Evolutionary conservation across 2,888 invertebrate genomes (phyloP).

Genomic region (Osmoderma eremita): DNA sequence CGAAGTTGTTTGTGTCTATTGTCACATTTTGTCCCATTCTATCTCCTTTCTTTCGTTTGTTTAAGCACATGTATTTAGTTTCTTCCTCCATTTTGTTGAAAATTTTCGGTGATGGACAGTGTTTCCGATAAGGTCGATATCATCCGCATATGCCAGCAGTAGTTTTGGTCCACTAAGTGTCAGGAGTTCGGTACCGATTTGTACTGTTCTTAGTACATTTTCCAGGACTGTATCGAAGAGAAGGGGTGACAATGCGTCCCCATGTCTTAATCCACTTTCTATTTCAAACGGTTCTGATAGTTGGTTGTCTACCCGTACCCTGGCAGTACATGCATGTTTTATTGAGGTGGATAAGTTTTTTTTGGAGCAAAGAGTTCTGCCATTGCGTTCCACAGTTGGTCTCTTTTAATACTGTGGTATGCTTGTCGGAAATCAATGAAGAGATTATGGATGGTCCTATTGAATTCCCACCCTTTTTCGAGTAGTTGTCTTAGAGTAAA

Average conservation of each 20-base stretch:
- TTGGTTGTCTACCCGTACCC: background rate
- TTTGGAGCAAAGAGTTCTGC: background rate
- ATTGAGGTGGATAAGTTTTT: background rate
- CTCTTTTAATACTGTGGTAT: background rate
- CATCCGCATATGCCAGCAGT: background rate
- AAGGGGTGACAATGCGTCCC: background rate
- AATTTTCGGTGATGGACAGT: no score
- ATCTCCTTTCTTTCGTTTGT: no score
- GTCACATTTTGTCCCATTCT: constrained; percentile 3
- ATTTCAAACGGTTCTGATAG: background rate
- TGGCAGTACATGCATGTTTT: background rate
- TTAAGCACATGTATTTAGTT: background rate
- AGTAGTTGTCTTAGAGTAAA: background rate
- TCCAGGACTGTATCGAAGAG: background rate
- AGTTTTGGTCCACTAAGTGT: no score
- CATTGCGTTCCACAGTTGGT: background rate
- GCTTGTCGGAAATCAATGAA: no score
- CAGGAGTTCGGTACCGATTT: background rate
- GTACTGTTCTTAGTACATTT: background rate
- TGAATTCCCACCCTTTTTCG: background rate
- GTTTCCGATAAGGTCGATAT: background rate
- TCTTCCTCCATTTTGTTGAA: no score
- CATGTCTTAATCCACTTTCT: background rate
- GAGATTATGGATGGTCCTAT: constrained; percentile 1
- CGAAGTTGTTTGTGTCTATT: no score